These are phyloP conservation scores for Idaea biselata DNA, from an alignment of 2,888 invertebrate species.

Conservation along the genomic window DNA sequence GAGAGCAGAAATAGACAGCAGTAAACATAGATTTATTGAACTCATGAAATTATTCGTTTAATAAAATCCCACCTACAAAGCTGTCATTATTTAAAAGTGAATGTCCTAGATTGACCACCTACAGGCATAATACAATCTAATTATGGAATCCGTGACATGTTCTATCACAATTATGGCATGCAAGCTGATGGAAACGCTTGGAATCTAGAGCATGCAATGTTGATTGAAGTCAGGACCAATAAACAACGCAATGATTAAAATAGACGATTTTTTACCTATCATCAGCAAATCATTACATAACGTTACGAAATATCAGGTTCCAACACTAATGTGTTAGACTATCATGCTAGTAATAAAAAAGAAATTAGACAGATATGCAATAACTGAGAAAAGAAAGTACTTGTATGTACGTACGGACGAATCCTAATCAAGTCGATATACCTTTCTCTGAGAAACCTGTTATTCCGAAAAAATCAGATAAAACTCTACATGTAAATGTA, in stretches of 20 bases:
- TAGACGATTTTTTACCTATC: neutral
- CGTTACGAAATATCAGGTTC: neutral
- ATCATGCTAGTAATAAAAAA: neutral
- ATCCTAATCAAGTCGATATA: conserved; percentile 2
- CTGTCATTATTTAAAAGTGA: neutral
- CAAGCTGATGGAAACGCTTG: neutral
- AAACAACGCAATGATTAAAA: neutral
- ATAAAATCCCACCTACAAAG: too few relatives aligned
- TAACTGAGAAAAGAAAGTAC: conserved; percentile 3
- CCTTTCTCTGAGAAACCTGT: conserved; percentile 2
- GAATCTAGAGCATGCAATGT: neutral
- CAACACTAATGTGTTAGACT: neutral
- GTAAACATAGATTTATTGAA: too few relatives aligned
- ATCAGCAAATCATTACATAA: neutral
- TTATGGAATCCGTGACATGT: neutral
- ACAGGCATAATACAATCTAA: neutral
- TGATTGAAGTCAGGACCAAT: neutral
- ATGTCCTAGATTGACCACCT: neutral
- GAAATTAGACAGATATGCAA: neutral
- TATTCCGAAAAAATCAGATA: neutral
- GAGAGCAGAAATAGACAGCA: too few relatives aligned
- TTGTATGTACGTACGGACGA: neutral
- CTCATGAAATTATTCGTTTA: too few relatives aligned
- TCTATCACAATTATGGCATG: neutral
- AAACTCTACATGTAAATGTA: conserved; percentile 17